Evolutionary conservation across 2,113 vertebrate species (phyloP).

Genomic region (Ptychochromis oligacanthus): DNA sequence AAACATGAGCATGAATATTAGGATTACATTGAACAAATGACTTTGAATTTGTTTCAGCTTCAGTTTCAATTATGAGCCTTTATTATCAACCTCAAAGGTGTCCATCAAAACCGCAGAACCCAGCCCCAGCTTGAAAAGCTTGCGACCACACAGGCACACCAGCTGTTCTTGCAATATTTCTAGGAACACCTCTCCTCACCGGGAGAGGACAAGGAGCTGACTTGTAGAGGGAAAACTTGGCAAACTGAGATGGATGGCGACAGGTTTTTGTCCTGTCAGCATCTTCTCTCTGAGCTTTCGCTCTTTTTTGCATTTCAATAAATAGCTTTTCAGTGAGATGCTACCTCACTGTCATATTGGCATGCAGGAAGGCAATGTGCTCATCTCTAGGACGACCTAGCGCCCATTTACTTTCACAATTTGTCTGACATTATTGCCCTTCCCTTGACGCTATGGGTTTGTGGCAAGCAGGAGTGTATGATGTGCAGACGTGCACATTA

Average conservation of each 20-base stretch:
- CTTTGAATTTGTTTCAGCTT: conserved; percentile 69
- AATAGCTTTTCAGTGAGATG: conserved; percentile 70
- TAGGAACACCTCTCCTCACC: conserved; percentile 43
- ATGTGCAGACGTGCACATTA: conserved; percentile 67
- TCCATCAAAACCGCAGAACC: conserved; percentile 55
- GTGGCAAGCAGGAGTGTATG: conserved; percentile 59
- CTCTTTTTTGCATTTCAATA: conserved; percentile 75
- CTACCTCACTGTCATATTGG: conserved; percentile 71
- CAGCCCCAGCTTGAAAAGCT: conserved; percentile 7
- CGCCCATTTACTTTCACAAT: conserved; percentile 69
- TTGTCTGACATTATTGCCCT: conserved; percentile 76
- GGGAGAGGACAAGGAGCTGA: conserved; percentile 51
- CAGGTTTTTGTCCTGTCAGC: conserved; percentile 77
- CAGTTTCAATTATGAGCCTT: conserved; percentile 55
- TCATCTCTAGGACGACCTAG: conserved; percentile 54
- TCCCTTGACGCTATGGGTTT: conserved; percentile 63
- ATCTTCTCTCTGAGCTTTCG: conserved; percentile 63
- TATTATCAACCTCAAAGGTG: conserved; percentile 53
- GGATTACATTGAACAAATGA: conserved; percentile 66
- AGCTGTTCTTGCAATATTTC: conserved; percentile 52
- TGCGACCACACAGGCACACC: conserved; percentile 16
- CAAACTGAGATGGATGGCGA: conserved; percentile 74
- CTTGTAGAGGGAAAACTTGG: conserved; percentile 63
- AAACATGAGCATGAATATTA: conserved; percentile 69
- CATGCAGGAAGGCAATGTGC: conserved; percentile 63